Conservation (phyloP, 2,797 vertebrate genomes). For the Pseudomugil tenellus region DNA sequence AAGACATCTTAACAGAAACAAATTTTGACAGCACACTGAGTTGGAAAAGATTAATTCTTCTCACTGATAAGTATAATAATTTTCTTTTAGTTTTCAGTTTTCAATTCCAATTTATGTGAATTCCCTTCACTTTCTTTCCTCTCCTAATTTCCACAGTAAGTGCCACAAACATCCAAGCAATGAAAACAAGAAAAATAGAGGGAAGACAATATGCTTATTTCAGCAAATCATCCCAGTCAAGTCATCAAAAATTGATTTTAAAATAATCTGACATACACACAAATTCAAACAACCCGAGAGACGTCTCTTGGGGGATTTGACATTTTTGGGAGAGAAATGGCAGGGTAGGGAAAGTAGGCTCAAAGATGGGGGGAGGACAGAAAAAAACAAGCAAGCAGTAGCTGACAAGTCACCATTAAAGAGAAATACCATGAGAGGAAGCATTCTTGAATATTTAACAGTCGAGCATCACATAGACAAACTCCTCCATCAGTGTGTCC, state of each 20-base stretch:
- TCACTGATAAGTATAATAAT: conserved; percentile 6
- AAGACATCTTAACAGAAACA: conserved; percentile 31
- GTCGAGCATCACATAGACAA: conserved; percentile 73
- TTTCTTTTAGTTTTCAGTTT: background rate
- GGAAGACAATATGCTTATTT: conserved; percentile 53
- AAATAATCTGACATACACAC: conserved; percentile 35
- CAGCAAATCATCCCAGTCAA: conserved; percentile 49
- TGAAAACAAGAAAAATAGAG: conserved; percentile 35
- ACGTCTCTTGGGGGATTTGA: background rate
- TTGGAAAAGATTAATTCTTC: conserved; percentile 8
- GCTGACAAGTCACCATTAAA: conserved; percentile 71
- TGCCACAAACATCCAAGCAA: conserved; percentile 44
- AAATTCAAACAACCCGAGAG: background rate
- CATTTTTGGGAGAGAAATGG: conserved; percentile 8
- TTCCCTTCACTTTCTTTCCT: background rate
- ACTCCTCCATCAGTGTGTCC: conserved; percentile 83
- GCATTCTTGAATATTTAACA: conserved; percentile 78
- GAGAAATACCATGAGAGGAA: conserved; percentile 38
- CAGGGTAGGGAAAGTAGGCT: background rate
- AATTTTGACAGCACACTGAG: conserved; percentile 35
- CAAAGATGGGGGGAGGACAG: conserved; percentile 5
- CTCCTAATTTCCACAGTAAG: background rate
- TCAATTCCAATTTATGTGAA: background rate
- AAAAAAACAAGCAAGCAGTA: conserved; percentile 28
- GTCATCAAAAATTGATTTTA: conserved; percentile 56